Conservation (phyloP, 2,797 vertebrate genomes). For the Protonibea diacanthus region DNA sequence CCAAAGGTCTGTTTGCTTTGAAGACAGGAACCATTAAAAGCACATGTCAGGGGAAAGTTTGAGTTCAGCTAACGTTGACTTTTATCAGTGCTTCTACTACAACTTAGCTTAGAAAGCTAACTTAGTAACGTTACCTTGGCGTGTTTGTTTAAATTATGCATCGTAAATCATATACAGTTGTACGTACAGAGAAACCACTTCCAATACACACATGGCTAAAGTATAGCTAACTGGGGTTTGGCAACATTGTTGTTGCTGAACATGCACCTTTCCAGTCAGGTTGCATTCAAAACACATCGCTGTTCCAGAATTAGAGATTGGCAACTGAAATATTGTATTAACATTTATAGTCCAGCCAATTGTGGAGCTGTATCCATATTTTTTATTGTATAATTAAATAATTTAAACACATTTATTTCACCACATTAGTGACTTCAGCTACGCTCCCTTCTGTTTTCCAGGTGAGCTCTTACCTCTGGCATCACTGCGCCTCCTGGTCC, state of each 20-base stretch:
- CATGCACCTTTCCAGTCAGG: slow-evolving; percentile 12
- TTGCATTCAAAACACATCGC: slow-evolving; percentile 52
- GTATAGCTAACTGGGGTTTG: not conserved
- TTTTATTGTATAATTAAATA: not conserved
- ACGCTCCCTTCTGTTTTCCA: slow-evolving; percentile 33
- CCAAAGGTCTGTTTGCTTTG: slow-evolving; percentile 59
- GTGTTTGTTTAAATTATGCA: not conserved
- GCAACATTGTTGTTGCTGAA: slow-evolving; percentile 45
- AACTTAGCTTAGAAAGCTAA: slow-evolving; percentile 10
- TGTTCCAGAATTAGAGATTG: not conserved
- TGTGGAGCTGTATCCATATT: too few species aligned
- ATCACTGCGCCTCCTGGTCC: slow-evolving; percentile 82
- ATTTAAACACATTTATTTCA: not conserved
- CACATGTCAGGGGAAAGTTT: not conserved
- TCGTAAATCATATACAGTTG: not conserved
- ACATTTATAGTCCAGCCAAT: not conserved
- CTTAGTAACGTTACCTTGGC: not conserved
- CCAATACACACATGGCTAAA: not conserved
- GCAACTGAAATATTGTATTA: not conserved
- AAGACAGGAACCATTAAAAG: accelerated
- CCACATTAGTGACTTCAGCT: not conserved
- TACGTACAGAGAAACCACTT: too few species aligned
- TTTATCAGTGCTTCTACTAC: not conserved
- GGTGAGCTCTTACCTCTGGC: slow-evolving; percentile 70
- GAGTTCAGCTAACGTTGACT: not conserved